phyloP scores from a whole-genome alignment of 1,140 invertebrate genomes.

The Kradibia gibbosae region DNA sequence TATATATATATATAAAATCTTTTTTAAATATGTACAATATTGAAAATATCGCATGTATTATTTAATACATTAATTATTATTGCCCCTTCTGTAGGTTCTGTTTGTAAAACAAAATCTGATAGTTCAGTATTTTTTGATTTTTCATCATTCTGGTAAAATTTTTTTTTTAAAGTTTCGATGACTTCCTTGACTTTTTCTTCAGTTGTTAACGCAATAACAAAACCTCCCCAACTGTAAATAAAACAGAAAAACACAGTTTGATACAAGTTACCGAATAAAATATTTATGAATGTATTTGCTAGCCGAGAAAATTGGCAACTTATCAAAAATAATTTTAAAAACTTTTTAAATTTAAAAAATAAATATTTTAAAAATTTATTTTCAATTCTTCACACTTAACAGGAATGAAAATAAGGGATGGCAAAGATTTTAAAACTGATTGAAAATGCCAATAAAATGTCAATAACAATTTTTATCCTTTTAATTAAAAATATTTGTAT shows the following conservation, averaged over 20 bases:
- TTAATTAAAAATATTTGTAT: too few relatives aligned
- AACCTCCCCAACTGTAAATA: slow-evolving; percentile 91
- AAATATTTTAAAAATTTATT: too few relatives aligned
- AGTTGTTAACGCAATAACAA: slow-evolving; percentile 88
- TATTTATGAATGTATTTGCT: too few relatives aligned
- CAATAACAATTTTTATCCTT: too few relatives aligned
- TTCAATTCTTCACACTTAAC: too few relatives aligned
- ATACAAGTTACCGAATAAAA: too few relatives aligned
- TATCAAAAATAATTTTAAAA: neutral
- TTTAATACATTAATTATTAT: slow-evolving; percentile 57
- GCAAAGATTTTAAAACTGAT: too few relatives aligned
- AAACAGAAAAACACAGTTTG: too few relatives aligned
- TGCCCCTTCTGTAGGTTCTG: slow-evolving; percentile 76
- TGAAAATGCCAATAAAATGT: too few relatives aligned
- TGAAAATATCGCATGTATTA: neutral
- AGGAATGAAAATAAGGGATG: too few relatives aligned
- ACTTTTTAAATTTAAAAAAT: too few relatives aligned
- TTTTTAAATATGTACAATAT: neutral
- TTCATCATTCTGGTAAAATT: slow-evolving; percentile 77
- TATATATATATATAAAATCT: neutral
- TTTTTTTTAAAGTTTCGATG: slow-evolving; percentile 79
- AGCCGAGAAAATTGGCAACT: too few relatives aligned
- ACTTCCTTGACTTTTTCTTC: slow-evolving; percentile 79
- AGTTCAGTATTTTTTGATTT: slow-evolving; percentile 63
- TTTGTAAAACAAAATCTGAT: slow-evolving; percentile 73